Base-by-base conservation (phyloP, 2,888 invertebrate species). In the Sphaerophoria taeniata region DNA sequence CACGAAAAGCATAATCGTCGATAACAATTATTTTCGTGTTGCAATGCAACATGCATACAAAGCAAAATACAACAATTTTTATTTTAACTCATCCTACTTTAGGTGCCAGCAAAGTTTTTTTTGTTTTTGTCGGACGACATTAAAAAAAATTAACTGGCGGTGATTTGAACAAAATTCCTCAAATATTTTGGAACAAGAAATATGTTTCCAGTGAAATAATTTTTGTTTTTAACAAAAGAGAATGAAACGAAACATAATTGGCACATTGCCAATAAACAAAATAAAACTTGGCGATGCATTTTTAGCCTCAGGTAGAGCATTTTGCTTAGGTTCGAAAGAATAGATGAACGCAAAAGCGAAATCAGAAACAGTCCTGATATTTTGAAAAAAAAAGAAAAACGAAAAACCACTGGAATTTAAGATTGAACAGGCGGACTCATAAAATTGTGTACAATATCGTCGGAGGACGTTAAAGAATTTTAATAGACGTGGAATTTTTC, bases 251-350 rank as follows among this genome's bases (percentile, higher is more conserved):
- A 65, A n/a, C 61, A 63, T 67, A 70, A 83, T 73, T 83, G 79
- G 83, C 14, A 70, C 74, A 60, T 70, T 84, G 79, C 83, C 83
- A 79, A 79, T 67, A 65, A 74, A 45, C 6, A 14, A 43, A 11
- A 39, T 11, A 16, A 58, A 72, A 6, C 51, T 16, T 6, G 12
- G 43, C 56, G 49, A 63, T 71, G 39, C 36, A 24, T 16, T 49
- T 39, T 51, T 39, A 6, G 6, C 11, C 2, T 9, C 45, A 55
- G 51, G 61, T 61, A 47, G 51, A 9, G 14, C 45, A 36, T 63
- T 39, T 55, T 43, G 34, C 24, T 65, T 58, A 43, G 31, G 71
- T 58, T 49, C 24, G 4, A 6, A 65, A 53, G 39, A 12, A 56
- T 45, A 36, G 6, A 58, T 4, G 45, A 45, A 43, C 12, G 3